These are phyloP conservation scores for Diaphora mendica DNA, from an alignment of 2,888 invertebrate species.

Conservation along the genomic window DNA sequence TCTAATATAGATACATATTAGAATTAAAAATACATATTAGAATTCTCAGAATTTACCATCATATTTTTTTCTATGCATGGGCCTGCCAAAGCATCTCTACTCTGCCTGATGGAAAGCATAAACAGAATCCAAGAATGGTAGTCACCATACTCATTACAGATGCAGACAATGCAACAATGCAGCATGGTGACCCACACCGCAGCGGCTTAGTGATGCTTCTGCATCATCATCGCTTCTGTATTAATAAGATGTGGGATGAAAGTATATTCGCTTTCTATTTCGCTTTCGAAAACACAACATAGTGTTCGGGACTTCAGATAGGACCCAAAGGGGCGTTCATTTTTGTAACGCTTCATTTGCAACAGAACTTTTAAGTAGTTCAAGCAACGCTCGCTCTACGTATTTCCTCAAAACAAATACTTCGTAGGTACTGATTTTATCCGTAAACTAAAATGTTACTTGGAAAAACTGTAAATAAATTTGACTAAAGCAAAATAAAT, in stretches of 20 bases:
- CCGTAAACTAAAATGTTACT: conserved; percentile 58
- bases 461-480: conserved; percentile 49
- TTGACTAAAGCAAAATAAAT: conserved; percentile 30
- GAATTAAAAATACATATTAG: no score
- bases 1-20: no score
- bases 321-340: conserved; percentile 65
- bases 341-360: conserved; percentile 80
- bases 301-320: conserved; percentile 50
- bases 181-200: no score
- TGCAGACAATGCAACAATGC: no score
- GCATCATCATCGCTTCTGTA: not conserved
- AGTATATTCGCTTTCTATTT: conserved; percentile 5
- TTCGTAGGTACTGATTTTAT: conserved; percentile 56
- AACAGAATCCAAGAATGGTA: no score
- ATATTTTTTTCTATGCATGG: no score
- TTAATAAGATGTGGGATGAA: not conserved
- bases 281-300: conserved; percentile 50
- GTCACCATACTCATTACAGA: no score
- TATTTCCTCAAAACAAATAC: conserved; percentile 72
- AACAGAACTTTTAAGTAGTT: conserved; percentile 78
- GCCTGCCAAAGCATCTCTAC: no score
- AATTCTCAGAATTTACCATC: no score
- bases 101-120: no score
- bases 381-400: conserved; percentile 65
- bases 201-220: no score